A percentile compares a stretch with the other conserved stretches of the same genome.
Evolutionary conservation across 2,888 invertebrate species (phyloP).

Genomic region (Agonopterix alstromeriana): DNA sequence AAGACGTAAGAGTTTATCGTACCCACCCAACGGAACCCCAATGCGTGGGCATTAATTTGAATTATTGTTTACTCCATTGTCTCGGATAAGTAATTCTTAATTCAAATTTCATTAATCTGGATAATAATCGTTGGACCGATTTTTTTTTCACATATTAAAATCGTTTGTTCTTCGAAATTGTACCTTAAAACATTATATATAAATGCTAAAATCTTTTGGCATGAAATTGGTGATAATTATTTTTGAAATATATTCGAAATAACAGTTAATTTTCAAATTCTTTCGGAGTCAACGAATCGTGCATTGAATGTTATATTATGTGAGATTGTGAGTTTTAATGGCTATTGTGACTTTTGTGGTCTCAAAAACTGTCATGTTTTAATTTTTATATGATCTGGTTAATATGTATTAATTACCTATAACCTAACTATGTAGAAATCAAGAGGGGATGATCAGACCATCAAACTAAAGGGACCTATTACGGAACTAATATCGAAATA

Average conservation of each 20-base stretch:
- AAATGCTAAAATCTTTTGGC: not conserved
- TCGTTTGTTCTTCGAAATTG: conserved; percentile 14
- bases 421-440: too few relatives aligned
- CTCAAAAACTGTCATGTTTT: too few relatives aligned
- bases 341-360: conserved; percentile 38
- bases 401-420: too few relatives aligned
- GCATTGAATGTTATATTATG: conserved; percentile 21
- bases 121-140: conserved; percentile 52
- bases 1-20: not conserved
- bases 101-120: conserved; percentile 66
- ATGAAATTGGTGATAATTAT: conserved; percentile 58
- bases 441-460: too few relatives aligned
- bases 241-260: conserved; percentile 61
- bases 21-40: conserved; percentile 29
- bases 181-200: not conserved
- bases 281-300: conserved; percentile 59
- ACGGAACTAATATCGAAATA: too few relatives aligned
- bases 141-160: conserved; percentile 57
- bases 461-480: too few relatives aligned
- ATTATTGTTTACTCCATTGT: conserved; percentile 58
- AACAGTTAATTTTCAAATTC: conserved; percentile 59
- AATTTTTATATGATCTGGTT: too few relatives aligned
- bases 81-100: conserved; percentile 42
- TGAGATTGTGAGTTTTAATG: conserved; percentile 31
- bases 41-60: conserved; percentile 53